Base-by-base conservation (phyloP, 2,797 vertebrate genomes). In the Enteromius anoplus region DNA sequence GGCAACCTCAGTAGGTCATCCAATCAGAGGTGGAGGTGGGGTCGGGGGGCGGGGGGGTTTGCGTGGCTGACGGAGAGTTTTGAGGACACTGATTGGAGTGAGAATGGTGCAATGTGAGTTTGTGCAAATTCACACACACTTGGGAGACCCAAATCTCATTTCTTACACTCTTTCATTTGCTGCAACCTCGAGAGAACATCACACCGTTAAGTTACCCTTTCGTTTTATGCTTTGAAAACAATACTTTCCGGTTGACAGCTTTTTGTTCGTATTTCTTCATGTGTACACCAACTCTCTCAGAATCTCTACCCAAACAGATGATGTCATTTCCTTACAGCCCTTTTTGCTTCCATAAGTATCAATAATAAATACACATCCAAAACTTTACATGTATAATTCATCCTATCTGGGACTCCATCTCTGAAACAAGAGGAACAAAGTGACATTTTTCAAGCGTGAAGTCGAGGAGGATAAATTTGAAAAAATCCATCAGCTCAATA, bases 1-100 rank as follows among this genome's bases (percentile, higher is more conserved):
- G 89, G 94, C 91, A 94, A 95, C 94, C 91, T 88, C 91, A 95
- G 90, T 94, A 95, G 95, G 94, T 95, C 94, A 95, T 88, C 94
- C 95, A 95, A 95, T 95, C 87, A 92, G 91, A 93, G 89, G 78
- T 90, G 91, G 91, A 92, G 92, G 93, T 90, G 91, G 93, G 91
- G 92, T 91, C 88, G 72, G 40, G 40, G n/a, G 73, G 81, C 45
- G 80, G 53, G 72, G 72, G 71, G 78, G 47, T 64, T 21, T 8
- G 23, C 19, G 51, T 34, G 51, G 66, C 66, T 87, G 84, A 90
- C 83, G 86, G 51, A 76, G 77, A 87, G 82, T 84, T 85, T 85
- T 76, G 84, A 87, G 80, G 87, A 82, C 86, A 80, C 82, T 89
- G 86, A 91, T 85, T 90, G 86, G 87, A 91, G 87, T 89, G 82